Evolutionary conservation across 2,113 vertebrate genomes (phyloP).

Genomic region (Ascaphus truei): DNA sequence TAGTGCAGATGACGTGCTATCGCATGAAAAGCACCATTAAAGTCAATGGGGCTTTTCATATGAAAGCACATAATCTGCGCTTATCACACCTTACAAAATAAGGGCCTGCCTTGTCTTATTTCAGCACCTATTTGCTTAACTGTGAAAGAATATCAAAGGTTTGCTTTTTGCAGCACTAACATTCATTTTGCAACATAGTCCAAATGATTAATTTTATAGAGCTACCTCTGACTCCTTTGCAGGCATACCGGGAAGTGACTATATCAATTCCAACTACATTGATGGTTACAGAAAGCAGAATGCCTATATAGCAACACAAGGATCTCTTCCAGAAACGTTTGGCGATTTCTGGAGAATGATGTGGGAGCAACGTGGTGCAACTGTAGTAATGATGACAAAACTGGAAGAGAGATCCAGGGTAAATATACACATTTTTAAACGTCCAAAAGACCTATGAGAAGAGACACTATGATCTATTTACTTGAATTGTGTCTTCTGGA

Average conservation of each 20-base stretch:
- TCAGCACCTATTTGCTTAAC: no score
- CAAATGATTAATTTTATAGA: neutral
- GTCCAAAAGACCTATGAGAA: no score
- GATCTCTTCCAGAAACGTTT: slow-evolving; percentile 91
- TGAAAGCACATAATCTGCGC: no score
- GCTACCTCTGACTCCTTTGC: slow-evolving; percentile 31
- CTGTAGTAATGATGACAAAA: slow-evolving; percentile 97
- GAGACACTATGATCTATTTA: no score
- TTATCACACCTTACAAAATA: no score
- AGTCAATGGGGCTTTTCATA: no score
- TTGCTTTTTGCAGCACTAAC: neutral
- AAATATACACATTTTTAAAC: slow-evolving; percentile 41
- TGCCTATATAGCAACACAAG: slow-evolving; percentile 95
- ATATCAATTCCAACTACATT: slow-evolving; percentile 97
- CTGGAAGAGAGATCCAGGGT: slow-evolving; percentile 96
- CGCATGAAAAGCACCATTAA: no score
- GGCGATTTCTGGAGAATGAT: slow-evolving; percentile 99
- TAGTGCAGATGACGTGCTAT: no score
- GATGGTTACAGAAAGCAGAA: slow-evolving; percentile 97
- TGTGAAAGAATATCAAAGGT: no score
- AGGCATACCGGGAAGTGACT: slow-evolving; percentile 97
- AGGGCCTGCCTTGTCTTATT: no score
- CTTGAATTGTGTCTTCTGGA: no score
- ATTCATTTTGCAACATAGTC: neutral
- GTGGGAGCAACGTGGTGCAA: slow-evolving; percentile 95